Conservation (phyloP, 2,797 vertebrate species). For the Melanitta fusca region DNA sequence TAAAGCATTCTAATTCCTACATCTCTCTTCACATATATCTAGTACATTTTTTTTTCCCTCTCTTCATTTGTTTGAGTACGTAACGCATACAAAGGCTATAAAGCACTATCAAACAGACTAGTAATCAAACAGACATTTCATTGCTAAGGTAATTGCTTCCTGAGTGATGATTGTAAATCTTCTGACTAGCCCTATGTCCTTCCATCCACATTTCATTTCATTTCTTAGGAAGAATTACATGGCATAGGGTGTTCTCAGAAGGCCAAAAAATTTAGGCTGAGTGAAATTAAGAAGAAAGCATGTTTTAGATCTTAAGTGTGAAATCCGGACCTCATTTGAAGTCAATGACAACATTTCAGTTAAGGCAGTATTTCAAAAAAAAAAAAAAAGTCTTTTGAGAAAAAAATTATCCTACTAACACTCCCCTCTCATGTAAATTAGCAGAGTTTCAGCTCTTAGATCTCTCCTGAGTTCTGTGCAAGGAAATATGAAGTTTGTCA, state of each 20-base stretch:
- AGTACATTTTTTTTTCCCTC: neutral
- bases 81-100: neutral
- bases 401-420: neutral
- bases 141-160: conserved; percentile 17
- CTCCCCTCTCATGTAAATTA: neutral
- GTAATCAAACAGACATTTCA: conserved; percentile 26
- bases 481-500: neutral
- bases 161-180: neutral
- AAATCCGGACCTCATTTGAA: neutral
- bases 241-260: neutral
- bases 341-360: neutral
- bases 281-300: neutral
- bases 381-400: neutral
- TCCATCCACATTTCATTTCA: neutral
- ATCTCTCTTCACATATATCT: neutral
- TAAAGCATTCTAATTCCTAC: neutral
- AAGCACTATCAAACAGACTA: neutral
- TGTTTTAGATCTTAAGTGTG: neutral
- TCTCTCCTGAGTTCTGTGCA: neutral
- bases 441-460: neutral
- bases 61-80: neutral
- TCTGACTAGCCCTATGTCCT: neutral
- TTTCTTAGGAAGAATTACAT: neutral
- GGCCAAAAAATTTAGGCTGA: neutral
- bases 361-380: neutral